These are phyloP conservation scores for Psittacara wagleri DNA, from an alignment of 2,113 vertebrate species.

Conservation along the genomic window DNA sequence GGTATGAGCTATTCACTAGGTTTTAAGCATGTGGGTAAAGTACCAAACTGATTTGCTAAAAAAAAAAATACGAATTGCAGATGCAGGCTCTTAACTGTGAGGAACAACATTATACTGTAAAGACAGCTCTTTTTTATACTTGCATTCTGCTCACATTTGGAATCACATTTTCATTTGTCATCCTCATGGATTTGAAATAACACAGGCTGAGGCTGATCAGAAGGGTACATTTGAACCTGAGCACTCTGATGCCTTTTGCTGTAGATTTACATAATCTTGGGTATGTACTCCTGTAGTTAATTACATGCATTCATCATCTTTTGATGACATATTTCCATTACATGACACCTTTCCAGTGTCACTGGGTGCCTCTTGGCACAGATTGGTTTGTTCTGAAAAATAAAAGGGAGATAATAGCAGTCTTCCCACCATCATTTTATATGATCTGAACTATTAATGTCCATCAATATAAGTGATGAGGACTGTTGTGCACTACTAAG, in stretches of 20 bases:
- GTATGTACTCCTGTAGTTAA: background rate
- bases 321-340: slow-evolving; percentile 28
- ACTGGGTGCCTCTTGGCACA: background rate
- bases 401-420: background rate
- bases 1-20: background rate
- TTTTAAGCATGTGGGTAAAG: background rate
- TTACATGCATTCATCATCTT: slow-evolving; percentile 40
- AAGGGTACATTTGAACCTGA: background rate
- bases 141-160: background rate
- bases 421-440: background rate
- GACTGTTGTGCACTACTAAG: background rate
- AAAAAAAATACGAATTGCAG: background rate
- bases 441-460: background rate
- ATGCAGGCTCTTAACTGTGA: background rate
- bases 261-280: background rate
- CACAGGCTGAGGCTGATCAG: background rate
- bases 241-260: background rate
- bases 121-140: background rate
- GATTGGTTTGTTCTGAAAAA: slow-evolving; percentile 23
- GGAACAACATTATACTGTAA: background rate
- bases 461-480: background rate
- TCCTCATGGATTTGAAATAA: background rate
- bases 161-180: background rate
- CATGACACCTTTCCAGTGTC: background rate
- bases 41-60: background rate